Percentiles rank a stretch among this genome's conserved stretches.
phyloP scores from a whole-genome alignment of 2,797 vertebrate species.

The Ctenochaetus hawaiiensis region DNA sequence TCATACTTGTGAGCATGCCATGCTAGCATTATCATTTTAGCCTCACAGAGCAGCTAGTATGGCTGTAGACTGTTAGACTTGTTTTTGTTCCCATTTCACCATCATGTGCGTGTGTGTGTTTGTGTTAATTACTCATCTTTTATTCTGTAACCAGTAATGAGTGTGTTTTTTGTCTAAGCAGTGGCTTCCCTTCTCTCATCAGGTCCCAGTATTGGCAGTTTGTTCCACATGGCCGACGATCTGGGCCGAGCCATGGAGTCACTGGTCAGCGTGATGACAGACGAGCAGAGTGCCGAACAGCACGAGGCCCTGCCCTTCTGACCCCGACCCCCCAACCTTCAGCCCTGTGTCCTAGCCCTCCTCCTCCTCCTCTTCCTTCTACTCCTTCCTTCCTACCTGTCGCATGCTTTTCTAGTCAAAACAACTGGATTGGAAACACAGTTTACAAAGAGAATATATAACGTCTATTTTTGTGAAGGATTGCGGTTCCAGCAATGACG shows the following conservation, averaged over 20 bases:
- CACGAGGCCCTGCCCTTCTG: constrained; percentile 78
- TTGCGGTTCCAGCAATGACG: constrained; percentile 89
- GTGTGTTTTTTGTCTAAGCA: background rate
- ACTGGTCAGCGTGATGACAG: constrained; percentile 95
- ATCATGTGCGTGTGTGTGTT: background rate
- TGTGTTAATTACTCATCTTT: background rate
- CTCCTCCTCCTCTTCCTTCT: background rate
- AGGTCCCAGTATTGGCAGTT: constrained; percentile 94
- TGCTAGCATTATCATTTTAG: background rate
- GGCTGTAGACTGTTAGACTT: background rate
- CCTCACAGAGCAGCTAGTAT: background rate
- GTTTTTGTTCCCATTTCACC: background rate
- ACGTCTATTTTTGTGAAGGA: constrained; percentile 99
- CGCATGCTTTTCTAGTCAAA: constrained; percentile 96
- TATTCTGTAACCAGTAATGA: background rate
- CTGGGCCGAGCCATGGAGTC: constrained; percentile 96
- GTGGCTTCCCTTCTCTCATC: constrained; percentile 9
- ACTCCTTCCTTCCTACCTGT: constrained; percentile 31
- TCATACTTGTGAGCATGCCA: too few species aligned
- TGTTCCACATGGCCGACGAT: constrained; percentile 97
- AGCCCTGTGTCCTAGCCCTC: background rate
- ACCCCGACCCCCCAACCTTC: constrained; percentile 41
- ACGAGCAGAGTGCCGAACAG: constrained; percentile 91
- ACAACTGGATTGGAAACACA: constrained; percentile 95
- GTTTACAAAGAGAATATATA: constrained; percentile 98